Percentiles rank a stretch among this genome's conserved stretches.
Conservation (phyloP, 2,113 vertebrate genomes). For the Vidua chalybeata region DNA sequence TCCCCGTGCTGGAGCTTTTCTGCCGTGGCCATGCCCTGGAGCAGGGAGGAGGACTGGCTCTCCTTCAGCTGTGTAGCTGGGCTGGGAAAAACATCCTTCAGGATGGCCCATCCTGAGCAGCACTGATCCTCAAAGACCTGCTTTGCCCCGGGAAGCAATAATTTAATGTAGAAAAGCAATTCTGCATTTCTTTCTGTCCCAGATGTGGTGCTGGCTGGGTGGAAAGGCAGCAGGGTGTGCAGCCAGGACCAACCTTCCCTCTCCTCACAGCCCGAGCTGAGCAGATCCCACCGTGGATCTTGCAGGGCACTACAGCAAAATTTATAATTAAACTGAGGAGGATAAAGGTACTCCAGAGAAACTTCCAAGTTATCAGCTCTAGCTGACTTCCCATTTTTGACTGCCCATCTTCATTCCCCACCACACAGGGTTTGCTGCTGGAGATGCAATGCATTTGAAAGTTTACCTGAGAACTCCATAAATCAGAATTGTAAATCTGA, state of each 20-base stretch:
- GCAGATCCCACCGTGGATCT: rapidly evolving
- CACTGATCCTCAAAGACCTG: not conserved
- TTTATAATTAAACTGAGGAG: not conserved
- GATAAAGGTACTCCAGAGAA: not conserved
- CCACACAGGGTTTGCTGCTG: not conserved
- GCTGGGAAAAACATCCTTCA: not conserved
- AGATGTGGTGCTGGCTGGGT: rapidly evolving
- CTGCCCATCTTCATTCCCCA: not conserved
- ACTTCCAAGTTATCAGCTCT: not conserved
- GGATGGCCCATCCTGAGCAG: not conserved
- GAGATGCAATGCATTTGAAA: not conserved
- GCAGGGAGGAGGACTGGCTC: not conserved
- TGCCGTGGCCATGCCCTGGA: not conserved
- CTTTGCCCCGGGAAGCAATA: not conserved
- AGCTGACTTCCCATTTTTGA: not conserved
- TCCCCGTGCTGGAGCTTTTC: not conserved
- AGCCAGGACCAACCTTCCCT: not conserved
- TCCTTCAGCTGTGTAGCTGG: not conserved
- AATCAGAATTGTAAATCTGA: conserved; percentile 2
- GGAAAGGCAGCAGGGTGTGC: not conserved
- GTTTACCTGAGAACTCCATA: not conserved
- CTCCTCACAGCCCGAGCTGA: rapidly evolving
- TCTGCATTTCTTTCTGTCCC: not conserved
- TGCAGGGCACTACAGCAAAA: not conserved
- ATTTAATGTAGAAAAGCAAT: not conserved